Conservation (phyloP, 2,888 invertebrate genomes). For the Argyresthia albistria region DNA sequence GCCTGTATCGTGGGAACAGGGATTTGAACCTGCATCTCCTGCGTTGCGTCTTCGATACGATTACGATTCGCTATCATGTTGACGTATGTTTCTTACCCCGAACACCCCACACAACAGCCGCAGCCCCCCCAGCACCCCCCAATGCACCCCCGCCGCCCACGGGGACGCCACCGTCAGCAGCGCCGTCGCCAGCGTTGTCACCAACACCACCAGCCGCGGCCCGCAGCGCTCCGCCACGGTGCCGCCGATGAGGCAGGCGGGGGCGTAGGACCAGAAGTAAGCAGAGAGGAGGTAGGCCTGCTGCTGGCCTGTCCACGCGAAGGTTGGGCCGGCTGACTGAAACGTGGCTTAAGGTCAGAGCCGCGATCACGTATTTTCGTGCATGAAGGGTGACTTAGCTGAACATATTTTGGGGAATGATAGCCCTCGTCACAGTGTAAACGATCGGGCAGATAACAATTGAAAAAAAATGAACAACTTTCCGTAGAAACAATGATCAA, state of each 20-base stretch:
- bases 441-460: too few relatives aligned
- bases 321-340: neutral
- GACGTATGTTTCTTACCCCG: constrained; percentile 38
- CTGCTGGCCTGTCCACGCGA: constrained; percentile 47
- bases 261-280: constrained; percentile 71
- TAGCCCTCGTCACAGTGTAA: too few relatives aligned
- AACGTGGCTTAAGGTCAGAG: neutral
- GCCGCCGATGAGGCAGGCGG: constrained; percentile 65
- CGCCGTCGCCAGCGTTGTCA: constrained; percentile 37
- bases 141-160: constrained; percentile 49
- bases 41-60: too few relatives aligned
- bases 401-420: too few relatives aligned
- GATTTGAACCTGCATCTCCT: too few relatives aligned
- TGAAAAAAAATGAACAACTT: too few relatives aligned
- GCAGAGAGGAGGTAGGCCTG: constrained; percentile 66
- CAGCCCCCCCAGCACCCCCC: constrained; percentile 44
- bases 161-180: constrained; percentile 61
- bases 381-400: neutral
- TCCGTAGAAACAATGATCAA: too few relatives aligned
- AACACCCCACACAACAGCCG: constrained; percentile 62
- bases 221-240: constrained; percentile 65
- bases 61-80: too few relatives aligned
- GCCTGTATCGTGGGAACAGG: too few relatives aligned
- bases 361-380: neutral
- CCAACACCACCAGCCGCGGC: constrained; percentile 46